Evolutionary conservation across 2,888 invertebrate species (phyloP), one percentile per base, ranked within the genome.

Genomic region (Drosophila lacicola): DNA sequence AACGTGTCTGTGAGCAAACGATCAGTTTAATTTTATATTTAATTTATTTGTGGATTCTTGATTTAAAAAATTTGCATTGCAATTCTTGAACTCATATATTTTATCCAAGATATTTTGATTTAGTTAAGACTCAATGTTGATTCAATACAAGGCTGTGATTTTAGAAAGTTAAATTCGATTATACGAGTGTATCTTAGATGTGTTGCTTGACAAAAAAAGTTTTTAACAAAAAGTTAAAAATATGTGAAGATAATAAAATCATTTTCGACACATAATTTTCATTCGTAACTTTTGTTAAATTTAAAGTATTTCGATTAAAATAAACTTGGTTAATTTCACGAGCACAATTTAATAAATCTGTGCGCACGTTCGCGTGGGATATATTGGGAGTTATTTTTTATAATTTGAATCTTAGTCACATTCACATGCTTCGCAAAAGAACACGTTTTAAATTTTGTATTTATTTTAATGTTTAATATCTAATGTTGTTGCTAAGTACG

Each of bases 401-500:
- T 25, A 25, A 25, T 25, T 25, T 25, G 25, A 25, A 8, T 25
- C 6, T 8, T 29, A 8, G 6, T 13, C 25, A 47, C 39, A 19
- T 25, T 57, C 21, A 57, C 13, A 11, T 10, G 13, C 4, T 9
- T 25, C 9, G 6, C 10, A 36, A 14, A 19, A n/a, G 1, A 1
- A 11, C 9, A 6, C 4, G 4, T 13, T 49, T 49, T 19, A 2
- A 14, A 29, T 29, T 33, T 10, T 39, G 2, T 9, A 11, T n/a
- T 19, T n/a, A 39, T 2, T 8, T 13, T 33, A 8, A 21, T 1
- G 3, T 10, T 29, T 8, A 29, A 8, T 29, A 29, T 29, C 29
- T 19, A 5, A 2, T 34, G 29, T n/a, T 2, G 19, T 11, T 10
- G 39, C 29, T 42, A 46, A 64, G 44, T 57, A 34, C 45, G 34